These are phyloP conservation scores for Ploceus nigricollis DNA, from an alignment of 2,113 vertebrate genomes.

Conservation along the genomic window DNA sequence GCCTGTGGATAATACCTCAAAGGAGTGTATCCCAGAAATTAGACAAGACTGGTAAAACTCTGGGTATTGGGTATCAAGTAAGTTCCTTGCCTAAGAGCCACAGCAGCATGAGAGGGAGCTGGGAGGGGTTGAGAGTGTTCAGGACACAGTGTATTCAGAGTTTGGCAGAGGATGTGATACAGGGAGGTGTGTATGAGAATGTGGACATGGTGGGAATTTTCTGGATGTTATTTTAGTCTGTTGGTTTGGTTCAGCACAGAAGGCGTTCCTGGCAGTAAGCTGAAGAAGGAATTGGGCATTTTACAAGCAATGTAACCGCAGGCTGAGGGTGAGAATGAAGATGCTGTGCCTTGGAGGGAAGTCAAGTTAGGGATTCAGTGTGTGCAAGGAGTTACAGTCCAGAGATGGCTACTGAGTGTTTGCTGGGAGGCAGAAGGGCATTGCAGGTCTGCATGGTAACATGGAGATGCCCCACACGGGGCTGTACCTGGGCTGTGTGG, in stretches of 20 bases:
- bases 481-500: accelerated
- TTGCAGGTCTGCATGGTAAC: not conserved
- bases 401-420: not conserved
- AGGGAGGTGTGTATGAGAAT: not conserved
- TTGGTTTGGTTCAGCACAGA: not conserved
- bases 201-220: not conserved
- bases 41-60: not conserved
- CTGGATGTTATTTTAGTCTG: not conserved
- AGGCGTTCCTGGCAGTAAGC: not conserved
- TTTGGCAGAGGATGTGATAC: not conserved
- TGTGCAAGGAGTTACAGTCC: not conserved
- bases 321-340: not conserved
- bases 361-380: not conserved
- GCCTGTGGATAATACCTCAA: not conserved
- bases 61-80: not conserved
- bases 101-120: not conserved
- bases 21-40: not conserved
- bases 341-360: not conserved
- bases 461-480: accelerated
- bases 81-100: not conserved
- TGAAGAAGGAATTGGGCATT: not conserved
- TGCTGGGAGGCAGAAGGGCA: not conserved
- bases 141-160: not conserved
- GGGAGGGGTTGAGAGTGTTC: not conserved
- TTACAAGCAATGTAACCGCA: not conserved